These are phyloP conservation scores for Sisyra terminalis DNA, from an alignment of 2,888 invertebrate species.

Conservation along the genomic window DNA sequence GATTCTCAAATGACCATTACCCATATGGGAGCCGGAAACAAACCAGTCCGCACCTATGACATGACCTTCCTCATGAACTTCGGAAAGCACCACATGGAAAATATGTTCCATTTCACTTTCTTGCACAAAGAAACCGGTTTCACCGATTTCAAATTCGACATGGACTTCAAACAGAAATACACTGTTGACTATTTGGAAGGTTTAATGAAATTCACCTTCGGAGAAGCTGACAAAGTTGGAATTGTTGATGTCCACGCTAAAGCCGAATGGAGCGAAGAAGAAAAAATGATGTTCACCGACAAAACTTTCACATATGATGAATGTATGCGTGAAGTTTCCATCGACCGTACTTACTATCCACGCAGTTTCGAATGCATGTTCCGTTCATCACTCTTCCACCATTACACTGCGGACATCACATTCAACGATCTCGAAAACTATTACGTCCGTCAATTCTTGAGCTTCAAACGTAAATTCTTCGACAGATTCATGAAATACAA, in stretches of 20 bases:
- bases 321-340: slow-evolving; percentile 1
- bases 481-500: too few species aligned
- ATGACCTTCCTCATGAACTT: slow-evolving; percentile 18
- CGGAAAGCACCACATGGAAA: slow-evolving; percentile 19
- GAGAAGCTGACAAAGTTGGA: neutral
- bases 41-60: slow-evolving; percentile 21
- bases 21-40: slow-evolving; percentile 19
- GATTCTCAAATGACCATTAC: slow-evolving; percentile 17
- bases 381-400: neutral
- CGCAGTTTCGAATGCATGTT: too few species aligned
- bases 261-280: neutral
- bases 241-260: neutral
- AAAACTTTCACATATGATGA: neutral
- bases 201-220: neutral
- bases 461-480: too few species aligned
- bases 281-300: neutral
- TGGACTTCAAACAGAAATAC: neutral
- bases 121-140: slow-evolving; percentile 12
- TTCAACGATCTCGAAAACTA: neutral
- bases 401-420: neutral
- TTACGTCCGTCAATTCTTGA: slow-evolving; percentile 13
- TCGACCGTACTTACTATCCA: too few species aligned
- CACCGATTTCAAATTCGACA: neutral
- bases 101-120: slow-evolving; percentile 18
- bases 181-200: neutral